A percentile compares a stretch with the other conserved stretches of the same genome.
Evolutionary conservation across 2,113 vertebrate genomes (phyloP).

Genomic region (Microcebus jonahi): DNA sequence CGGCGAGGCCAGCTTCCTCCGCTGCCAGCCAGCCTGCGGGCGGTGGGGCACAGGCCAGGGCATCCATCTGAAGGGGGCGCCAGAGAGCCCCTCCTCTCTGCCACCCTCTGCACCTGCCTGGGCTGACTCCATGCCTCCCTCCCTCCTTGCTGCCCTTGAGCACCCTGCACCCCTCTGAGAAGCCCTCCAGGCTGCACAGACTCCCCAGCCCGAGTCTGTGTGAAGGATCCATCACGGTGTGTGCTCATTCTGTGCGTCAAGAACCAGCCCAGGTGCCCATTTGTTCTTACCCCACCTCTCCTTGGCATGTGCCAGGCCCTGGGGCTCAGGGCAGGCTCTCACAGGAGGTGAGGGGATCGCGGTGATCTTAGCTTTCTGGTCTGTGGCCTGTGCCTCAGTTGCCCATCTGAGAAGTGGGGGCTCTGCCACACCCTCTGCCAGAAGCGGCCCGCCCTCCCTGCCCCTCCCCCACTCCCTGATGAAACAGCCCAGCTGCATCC

Average conservation of each 20-base stretch:
- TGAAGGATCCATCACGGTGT: not conserved
- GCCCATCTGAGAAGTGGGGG: not conserved
- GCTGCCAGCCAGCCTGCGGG: not conserved
- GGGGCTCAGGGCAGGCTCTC: not conserved
- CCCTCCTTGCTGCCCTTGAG: not conserved
- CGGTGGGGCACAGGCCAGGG: not conserved
- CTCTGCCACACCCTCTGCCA: not conserved
- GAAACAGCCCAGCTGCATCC: not conserved
- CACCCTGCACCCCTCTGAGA: fast-evolving
- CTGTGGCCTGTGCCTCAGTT: not conserved
- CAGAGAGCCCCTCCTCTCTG: fast-evolving
- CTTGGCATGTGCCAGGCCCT: fast-evolving
- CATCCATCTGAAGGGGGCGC: not conserved
- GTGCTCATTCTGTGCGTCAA: not conserved
- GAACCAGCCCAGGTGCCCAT: not conserved
- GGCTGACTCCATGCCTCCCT: fast-evolving
- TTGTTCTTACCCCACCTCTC: not conserved
- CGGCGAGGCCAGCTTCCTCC: not conserved
- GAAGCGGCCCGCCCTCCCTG: too few relatives aligned
- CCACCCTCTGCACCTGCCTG: not conserved
- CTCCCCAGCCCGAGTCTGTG: not conserved
- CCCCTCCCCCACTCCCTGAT: not conserved
- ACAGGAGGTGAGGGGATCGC: not conserved
- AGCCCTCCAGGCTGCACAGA: not conserved
- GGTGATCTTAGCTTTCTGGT: not conserved